These are phyloP conservation scores for Coracopsis vasa DNA, from an alignment of 2,113 vertebrate genomes.

Conservation along the genomic window DNA sequence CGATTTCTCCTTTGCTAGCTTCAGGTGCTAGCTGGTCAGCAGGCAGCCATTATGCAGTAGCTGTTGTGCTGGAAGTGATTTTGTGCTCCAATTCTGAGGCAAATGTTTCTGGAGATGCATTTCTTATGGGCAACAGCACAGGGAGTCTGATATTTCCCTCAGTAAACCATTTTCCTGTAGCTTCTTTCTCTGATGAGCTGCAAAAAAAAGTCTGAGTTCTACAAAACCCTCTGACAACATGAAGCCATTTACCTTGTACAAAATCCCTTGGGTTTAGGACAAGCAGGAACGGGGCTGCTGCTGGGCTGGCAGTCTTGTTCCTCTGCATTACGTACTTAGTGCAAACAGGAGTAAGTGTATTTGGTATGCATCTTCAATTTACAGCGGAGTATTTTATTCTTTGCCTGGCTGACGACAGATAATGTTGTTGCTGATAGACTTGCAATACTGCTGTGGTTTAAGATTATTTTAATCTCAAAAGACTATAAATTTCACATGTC, in stretches of 20 bases:
- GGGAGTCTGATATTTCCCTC: background rate
- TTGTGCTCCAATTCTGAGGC: background rate
- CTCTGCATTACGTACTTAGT: background rate
- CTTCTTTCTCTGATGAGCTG: background rate
- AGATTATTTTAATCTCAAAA: background rate
- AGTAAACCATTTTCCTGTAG: background rate
- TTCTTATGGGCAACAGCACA: background rate
- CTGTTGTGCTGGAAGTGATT: background rate
- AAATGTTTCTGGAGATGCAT: background rate
- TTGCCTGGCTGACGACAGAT: background rate
- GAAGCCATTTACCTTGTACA: background rate
- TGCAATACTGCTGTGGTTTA: background rate
- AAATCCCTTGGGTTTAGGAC: background rate
- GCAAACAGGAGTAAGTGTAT: background rate
- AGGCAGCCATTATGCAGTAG: background rate
- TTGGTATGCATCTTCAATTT: background rate
- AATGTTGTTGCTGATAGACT: background rate
- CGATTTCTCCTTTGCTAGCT: background rate
- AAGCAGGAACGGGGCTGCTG: background rate
- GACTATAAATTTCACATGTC: background rate
- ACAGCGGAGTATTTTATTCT: background rate
- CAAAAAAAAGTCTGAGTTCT: background rate
- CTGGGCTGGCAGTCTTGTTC: background rate
- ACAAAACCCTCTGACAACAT: background rate
- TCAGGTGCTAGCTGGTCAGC: background rate